Evolutionary conservation across 2,113 vertebrate genomes (phyloP).

Genomic region (Albula goreensis): DNA sequence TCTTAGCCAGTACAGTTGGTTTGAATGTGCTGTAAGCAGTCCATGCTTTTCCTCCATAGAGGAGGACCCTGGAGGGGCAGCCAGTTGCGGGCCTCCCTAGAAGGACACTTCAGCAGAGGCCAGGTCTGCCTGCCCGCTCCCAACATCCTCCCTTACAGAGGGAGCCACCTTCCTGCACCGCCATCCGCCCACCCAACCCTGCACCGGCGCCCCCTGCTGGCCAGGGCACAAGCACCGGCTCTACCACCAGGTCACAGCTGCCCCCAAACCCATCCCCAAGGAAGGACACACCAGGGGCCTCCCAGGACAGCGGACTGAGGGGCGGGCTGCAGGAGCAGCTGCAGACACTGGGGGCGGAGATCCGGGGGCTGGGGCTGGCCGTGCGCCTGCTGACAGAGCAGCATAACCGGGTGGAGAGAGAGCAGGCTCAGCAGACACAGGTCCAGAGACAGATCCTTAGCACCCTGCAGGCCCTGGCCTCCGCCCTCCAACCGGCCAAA

Average conservation of each 20-base stretch:
- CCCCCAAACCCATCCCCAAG: constrained; percentile 29
- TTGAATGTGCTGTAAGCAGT: not conserved
- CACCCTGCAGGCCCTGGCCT: constrained; percentile 72
- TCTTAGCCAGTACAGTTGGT: no score
- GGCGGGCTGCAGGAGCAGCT: constrained; percentile 64
- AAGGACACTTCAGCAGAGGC: constrained; percentile 55
- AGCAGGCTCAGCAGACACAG: constrained; percentile 77
- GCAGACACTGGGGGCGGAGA: constrained; percentile 66
- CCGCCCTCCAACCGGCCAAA: constrained; percentile 55
- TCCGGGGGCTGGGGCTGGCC: constrained; percentile 70
- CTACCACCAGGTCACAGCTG: not conserved
- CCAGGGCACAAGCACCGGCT: constrained; percentile 35
- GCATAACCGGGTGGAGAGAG: constrained; percentile 71
- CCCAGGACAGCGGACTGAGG: constrained; percentile 39
- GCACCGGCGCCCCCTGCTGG: constrained; percentile 37
- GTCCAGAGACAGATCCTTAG: constrained; percentile 80
- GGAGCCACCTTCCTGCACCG: constrained; percentile 51
- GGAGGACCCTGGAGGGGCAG: constrained; percentile 44
- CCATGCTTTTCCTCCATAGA: constrained; percentile 50
- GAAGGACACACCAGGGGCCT: constrained; percentile 52
- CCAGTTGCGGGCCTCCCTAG: constrained; percentile 40
- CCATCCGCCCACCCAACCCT: constrained; percentile 56
- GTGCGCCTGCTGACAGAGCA: constrained; percentile 71
- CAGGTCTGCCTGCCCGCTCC: constrained; percentile 43
- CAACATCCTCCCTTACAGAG: constrained; percentile 36